Base-by-base conservation (phyloP, 2,888 invertebrate species). In the Autographa pulchrina region DNA sequence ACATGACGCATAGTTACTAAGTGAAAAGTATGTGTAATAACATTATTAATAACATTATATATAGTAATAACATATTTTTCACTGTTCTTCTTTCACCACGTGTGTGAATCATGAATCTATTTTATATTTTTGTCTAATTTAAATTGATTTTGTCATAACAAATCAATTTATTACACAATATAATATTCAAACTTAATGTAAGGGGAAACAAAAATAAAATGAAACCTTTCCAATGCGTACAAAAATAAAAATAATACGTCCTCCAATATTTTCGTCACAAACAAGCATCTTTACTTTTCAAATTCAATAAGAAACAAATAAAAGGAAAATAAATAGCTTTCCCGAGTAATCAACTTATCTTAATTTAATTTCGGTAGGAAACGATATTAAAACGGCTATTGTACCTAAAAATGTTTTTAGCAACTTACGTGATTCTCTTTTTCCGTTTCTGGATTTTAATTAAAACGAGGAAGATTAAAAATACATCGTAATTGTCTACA, bases 321-420 rank as follows among this genome's bases (percentile, higher is more conserved):
- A 58, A 72, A 66, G 18, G 32, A 35, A 68, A 74, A 75, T 68
- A 41, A 64, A 68, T 64, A 18, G 62, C 20, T 71, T 62, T 72
- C 56, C 63, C 20, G 25, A 38, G 43, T 54, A 25, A 56, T 64
- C 62, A 52, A 65, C n/a, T 41, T 63, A 58, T 70, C 38, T 54
- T 62, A 31, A 73, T 65, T 68, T 41, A 18, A 59, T 70, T 38
- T 65, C 8, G 52, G 38, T 25, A 14, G n/a, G 20, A 13, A n/a
- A 61, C 52, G 31, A 35, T 48, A 7, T 58, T 25, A n/a, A 20
- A 41, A 16, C 31, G 2, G 58, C 48, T 18, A 64, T 69, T 35
- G 18, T 43, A 48, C 14, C 48, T 58, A 6, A 58, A 63, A 63
- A 35, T 25, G 20, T 59, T 60, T 58, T 52, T 59, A 59, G n/a